Evolutionary conservation across 1,140 invertebrate genomes (phyloP).

Genomic region (Trypoxylus dichotomus): DNA sequence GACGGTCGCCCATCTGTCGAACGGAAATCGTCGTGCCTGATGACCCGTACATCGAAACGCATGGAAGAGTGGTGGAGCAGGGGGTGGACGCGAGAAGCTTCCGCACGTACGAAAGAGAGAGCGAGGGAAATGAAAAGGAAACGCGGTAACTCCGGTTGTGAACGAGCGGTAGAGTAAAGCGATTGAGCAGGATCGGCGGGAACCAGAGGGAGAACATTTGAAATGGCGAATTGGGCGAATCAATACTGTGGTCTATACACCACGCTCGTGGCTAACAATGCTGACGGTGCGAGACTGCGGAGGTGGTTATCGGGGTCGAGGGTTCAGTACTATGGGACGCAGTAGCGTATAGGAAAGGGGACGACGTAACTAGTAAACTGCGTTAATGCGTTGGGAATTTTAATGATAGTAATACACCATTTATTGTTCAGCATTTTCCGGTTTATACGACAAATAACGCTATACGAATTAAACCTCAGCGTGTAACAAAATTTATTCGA

Average conservation of each 20-base stretch:
- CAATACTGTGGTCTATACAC: conserved; percentile 27
- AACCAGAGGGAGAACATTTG: neutral
- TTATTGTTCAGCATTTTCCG: no score
- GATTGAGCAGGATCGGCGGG: neutral
- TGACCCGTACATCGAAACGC: neutral
- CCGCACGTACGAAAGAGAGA: neutral
- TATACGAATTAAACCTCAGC: no score
- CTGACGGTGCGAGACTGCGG: conserved; percentile 18
- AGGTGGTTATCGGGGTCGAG: neutral
- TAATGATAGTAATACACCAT: no score
- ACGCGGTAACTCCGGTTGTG: neutral
- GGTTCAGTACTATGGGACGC: neutral
- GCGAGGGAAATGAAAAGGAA: neutral
- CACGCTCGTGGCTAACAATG: conserved; percentile 19
- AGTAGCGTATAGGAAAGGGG: neutral
- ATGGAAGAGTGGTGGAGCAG: neutral
- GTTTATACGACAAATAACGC: no score
- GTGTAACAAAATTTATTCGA: neutral
- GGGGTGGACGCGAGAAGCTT: neutral
- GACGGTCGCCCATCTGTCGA: neutral
- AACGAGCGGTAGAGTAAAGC: neutral
- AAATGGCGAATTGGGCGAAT: conserved; percentile 22
- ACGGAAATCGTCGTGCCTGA: conserved; percentile 6
- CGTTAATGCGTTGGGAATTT: neutral
- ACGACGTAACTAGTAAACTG: neutral